Conservation (phyloP, 1,140 invertebrate genomes). For the Lanistes nyassanus region DNA sequence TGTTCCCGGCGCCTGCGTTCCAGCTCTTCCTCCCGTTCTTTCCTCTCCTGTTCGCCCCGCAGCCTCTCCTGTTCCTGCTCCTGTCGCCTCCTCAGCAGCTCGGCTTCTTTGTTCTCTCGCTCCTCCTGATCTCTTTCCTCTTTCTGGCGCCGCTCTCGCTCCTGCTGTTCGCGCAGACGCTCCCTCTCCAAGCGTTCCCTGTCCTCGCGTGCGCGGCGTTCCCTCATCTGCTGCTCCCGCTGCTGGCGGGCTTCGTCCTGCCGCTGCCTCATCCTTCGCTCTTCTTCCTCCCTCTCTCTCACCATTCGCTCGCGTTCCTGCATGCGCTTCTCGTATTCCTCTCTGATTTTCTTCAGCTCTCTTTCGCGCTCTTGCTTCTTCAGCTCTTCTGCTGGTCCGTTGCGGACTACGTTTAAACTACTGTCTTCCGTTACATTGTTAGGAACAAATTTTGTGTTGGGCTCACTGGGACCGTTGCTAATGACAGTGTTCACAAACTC, state of each 20-base stretch:
- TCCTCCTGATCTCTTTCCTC: slow-evolving; percentile 14
- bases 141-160: slow-evolving; percentile 12
- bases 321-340: background rate
- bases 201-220: background rate
- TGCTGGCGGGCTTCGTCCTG: slow-evolving; percentile 10
- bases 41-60: background rate
- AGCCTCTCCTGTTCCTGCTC: background rate
- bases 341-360: background rate
- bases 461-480: slow-evolving; percentile 2
- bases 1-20: slow-evolving; percentile 10
- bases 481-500: slow-evolving; percentile 8
- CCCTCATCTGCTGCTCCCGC: background rate
- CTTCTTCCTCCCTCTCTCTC: slow-evolving; percentile 16
- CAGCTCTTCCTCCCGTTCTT: slow-evolving; percentile 16
- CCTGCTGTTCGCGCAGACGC: slow-evolving; percentile 1
- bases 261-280: slow-evolving; percentile 11
- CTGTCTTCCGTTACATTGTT: background rate
- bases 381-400: slow-evolving; percentile 3
- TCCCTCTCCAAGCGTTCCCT: slow-evolving; percentile 1
- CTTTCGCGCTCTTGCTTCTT: background rate
- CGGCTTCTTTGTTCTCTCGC: slow-evolving; percentile 6
- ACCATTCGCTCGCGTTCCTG: slow-evolving; percentile 2
- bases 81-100: background rate
- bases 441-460: background rate
- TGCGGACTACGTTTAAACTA: background rate